Base-by-base conservation (phyloP, 2,113 vertebrate species). In the Recurvirostra avosetta region DNA sequence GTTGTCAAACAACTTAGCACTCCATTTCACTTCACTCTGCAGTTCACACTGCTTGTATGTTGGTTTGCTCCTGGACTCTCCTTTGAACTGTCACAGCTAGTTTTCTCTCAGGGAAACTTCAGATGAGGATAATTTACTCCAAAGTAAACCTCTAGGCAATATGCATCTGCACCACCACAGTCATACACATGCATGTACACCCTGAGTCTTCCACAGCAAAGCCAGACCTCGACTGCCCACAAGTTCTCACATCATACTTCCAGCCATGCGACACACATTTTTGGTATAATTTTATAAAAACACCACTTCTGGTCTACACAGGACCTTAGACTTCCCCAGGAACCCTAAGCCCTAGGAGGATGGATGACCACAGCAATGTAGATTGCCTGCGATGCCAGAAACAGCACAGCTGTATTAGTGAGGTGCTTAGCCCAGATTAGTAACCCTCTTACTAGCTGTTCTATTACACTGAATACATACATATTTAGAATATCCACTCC, bases 1-100 rank as follows among this genome's bases (percentile, higher is more conserved):
- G 43, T 91, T 94, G 94, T 86, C 90, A 93, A 82, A 91, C 61
- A 93, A 8, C 74, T 86, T 79, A 63, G 52, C 66, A 76, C 82
- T 93, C 26, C 52, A 21, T 83, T 73, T 83, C 92, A 47, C 41
- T 84, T 87, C 61, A 41, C 30, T 74, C 77, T 86, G 92, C 58
- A 78, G 22, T 78, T 92, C 85, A 45, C 66, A 72, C 18, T 80
- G 23, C 72, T 65, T 55, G 29, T 12, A n/a, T 73, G 56, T 72
- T 88, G 66, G 27, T 41, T 95, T 86, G 88, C 53, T 79, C 71
- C 88, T 90, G 75, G 74, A 74, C 74, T 92, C 70, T 47, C 82
- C 79, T 96, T 94, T 90, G 78, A 93, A 73, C 66, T 61, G 85
- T 72, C 52, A 67, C 55, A 71, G 55, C 15, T 63, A 75, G 81